Conservation (phyloP, 2,797 vertebrate species). For the Echiichthys vipera region DNA sequence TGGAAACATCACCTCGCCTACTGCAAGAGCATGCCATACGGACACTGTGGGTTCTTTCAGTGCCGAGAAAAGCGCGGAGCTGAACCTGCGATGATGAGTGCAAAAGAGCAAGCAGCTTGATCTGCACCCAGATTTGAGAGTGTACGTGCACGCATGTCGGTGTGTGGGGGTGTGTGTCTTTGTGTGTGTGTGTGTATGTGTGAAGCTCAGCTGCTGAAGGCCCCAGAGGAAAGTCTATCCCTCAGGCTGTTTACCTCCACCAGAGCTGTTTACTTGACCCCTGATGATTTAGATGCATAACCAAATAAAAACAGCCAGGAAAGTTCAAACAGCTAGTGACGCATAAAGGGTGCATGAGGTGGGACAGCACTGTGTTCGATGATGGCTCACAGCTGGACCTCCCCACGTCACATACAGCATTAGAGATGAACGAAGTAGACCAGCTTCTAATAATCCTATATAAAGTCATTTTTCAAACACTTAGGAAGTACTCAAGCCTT, state of each 20-base stretch:
- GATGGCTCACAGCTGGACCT: slow-evolving; percentile 84
- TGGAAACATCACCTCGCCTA: slow-evolving; percentile 56
- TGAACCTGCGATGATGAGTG: slow-evolving; percentile 44
- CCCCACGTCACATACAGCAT: slow-evolving; percentile 62
- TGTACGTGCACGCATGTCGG: not conserved
- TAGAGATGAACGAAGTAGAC: slow-evolving; percentile 41
- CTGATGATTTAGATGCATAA: slow-evolving; percentile 85
- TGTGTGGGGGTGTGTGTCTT: slow-evolving; percentile 13
- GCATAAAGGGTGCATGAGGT: slow-evolving; percentile 77
- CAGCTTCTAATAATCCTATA: slow-evolving; percentile 54
- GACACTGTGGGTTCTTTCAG: slow-evolving; percentile 42
- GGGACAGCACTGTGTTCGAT: slow-evolving; percentile 71
- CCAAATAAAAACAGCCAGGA: slow-evolving; percentile 81
- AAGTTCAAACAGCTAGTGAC: slow-evolving; percentile 82
- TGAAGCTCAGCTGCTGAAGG: slow-evolving; percentile 68
- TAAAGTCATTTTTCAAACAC: slow-evolving; percentile 53
- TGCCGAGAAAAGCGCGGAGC: slow-evolving; percentile 32
- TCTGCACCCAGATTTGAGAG: slow-evolving; percentile 49
- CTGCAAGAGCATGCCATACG: slow-evolving; percentile 42
- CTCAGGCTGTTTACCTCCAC: slow-evolving; percentile 81
- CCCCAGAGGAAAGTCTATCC: slow-evolving; percentile 78
- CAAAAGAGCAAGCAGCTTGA: slow-evolving; percentile 42
- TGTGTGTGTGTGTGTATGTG: slow-evolving; percentile 35
- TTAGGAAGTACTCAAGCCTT: slow-evolving; percentile 44
- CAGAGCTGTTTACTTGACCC: slow-evolving; percentile 84